phyloP scores from a whole-genome alignment of 2,797 vertebrate genomes.

The Microctenopoma stevenorrisi region DNA sequence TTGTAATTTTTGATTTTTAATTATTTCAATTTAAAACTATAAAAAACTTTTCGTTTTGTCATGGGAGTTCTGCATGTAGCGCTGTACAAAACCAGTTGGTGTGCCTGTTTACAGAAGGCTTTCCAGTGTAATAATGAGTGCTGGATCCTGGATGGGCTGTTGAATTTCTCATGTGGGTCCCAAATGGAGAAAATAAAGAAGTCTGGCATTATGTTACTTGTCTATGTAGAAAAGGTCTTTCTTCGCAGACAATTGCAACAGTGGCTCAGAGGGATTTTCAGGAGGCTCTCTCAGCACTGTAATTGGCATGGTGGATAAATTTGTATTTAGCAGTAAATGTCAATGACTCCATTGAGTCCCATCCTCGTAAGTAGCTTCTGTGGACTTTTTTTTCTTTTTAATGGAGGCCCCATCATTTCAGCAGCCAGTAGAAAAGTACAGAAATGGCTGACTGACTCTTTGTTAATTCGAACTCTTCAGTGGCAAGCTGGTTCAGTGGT shows the following conservation, averaged over 20 bases:
- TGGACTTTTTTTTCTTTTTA: slow-evolving; percentile 47
- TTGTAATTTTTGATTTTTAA: no score
- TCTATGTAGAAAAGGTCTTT: slow-evolving; percentile 11
- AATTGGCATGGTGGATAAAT: slow-evolving; percentile 57
- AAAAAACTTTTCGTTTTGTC: no score
- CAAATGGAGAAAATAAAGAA: not conserved
- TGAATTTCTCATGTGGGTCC: slow-evolving; percentile 11
- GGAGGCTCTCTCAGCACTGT: slow-evolving; percentile 30
- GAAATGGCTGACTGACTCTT: slow-evolving; percentile 4
- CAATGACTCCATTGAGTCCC: slow-evolving; percentile 58
- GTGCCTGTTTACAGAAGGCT: slow-evolving; percentile 1
- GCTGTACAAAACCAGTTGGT: not conserved
- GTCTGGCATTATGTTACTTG: not conserved
- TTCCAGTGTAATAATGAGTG: slow-evolving; percentile 16
- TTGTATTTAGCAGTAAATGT: slow-evolving; percentile 68
- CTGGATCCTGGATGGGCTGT: not conserved
- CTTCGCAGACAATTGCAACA: slow-evolving; percentile 23
- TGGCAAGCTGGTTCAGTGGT: slow-evolving; percentile 4
- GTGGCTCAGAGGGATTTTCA: slow-evolving; percentile 15
- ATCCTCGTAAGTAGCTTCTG: slow-evolving; percentile 50
- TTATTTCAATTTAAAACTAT: no score
- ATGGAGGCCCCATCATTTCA: slow-evolving; percentile 29
- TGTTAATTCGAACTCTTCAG: slow-evolving; percentile 16
- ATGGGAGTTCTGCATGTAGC: no score
- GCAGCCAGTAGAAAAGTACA: not conserved